phyloP scores from a whole-genome alignment of 2,113 vertebrate species.

The Apteryx mantelli region DNA sequence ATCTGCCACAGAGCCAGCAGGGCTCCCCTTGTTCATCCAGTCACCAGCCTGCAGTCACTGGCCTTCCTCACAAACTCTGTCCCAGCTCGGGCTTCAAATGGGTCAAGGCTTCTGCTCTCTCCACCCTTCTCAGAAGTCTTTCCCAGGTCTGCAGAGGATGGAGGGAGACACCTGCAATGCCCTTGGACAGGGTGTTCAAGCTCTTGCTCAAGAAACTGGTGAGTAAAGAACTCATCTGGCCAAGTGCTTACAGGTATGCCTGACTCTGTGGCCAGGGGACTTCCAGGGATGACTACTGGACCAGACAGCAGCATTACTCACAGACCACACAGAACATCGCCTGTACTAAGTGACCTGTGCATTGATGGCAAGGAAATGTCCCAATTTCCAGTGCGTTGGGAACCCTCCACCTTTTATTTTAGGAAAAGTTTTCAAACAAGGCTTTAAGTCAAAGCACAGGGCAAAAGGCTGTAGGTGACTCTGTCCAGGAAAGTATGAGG shows the following conservation, averaged over 20 bases:
- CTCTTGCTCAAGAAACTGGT: not conserved
- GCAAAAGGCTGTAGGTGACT: not conserved
- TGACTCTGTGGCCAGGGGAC: not conserved
- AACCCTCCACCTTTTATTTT: too few species aligned
- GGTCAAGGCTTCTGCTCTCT: not conserved
- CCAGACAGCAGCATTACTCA: not conserved
- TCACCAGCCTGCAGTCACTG: not conserved
- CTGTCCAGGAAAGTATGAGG: not conserved
- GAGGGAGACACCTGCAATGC: not conserved
- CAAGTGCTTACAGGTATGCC: not conserved
- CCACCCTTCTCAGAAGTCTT: not conserved
- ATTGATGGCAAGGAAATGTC: not conserved
- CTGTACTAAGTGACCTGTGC: not conserved
- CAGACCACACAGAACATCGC: rapidly evolving
- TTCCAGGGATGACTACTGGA: not conserved
- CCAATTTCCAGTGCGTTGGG: not conserved
- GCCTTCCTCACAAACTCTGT: not conserved
- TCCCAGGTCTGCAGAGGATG: not conserved
- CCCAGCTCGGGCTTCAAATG: rapidly evolving
- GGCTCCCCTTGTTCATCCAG: rapidly evolving
- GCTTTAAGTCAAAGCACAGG: not conserved
- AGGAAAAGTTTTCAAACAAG: not conserved
- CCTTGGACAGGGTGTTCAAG: rapidly evolving
- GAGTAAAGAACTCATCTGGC: not conserved
- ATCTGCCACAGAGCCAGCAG: rapidly evolving